phyloP scores from a whole-genome alignment of 1,140 invertebrate species.

The Drosophila albomicans region DNA sequence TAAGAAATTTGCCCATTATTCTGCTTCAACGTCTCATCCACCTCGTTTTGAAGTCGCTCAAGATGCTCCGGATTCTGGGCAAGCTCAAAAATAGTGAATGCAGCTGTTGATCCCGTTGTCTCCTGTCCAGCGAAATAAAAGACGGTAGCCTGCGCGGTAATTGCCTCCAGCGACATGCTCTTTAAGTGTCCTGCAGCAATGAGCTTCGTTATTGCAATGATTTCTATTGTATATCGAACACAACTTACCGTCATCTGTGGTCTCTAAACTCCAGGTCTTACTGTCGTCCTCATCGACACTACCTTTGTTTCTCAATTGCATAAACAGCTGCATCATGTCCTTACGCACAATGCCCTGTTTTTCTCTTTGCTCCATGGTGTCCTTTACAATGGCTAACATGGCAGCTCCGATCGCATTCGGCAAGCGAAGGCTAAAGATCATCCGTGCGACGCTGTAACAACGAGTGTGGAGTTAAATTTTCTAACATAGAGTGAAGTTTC shows the following conservation, averaged over 20 bases:
- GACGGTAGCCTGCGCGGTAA: constrained; percentile 87
- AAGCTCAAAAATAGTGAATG: constrained; percentile 87
- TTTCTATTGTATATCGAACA: not conserved
- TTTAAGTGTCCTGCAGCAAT: constrained; percentile 51
- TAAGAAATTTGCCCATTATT: constrained; percentile 86
- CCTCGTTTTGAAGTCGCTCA: constrained; percentile 86
- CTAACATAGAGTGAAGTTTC: constrained; percentile 16
- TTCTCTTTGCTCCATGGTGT: constrained; percentile 86
- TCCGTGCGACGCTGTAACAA: constrained; percentile 47
- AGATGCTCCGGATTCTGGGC: constrained; percentile 87
- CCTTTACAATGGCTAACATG: constrained; percentile 85
- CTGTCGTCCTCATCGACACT: constrained; percentile 75
- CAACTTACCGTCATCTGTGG: constrained; percentile 49
- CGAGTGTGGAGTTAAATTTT: too few relatives aligned
- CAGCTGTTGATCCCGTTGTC: constrained; percentile 88
- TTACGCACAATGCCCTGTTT: constrained; percentile 85
- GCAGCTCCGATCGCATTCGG: constrained; percentile 40
- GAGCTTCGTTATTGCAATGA: not conserved
- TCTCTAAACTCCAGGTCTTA: constrained; percentile 63
- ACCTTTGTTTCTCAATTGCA: constrained; percentile 85
- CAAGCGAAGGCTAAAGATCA: constrained; percentile 56
- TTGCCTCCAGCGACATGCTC: constrained; percentile 84
- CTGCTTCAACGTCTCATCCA: constrained; percentile 85
- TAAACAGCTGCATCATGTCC: constrained; percentile 87
- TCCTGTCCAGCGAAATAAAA: constrained; percentile 91